Percentiles rank a stretch among this genome's conserved stretches.
phyloP scores from a whole-genome alignment of 2,113 vertebrate genomes.

The Crotalus helleri region DNA sequence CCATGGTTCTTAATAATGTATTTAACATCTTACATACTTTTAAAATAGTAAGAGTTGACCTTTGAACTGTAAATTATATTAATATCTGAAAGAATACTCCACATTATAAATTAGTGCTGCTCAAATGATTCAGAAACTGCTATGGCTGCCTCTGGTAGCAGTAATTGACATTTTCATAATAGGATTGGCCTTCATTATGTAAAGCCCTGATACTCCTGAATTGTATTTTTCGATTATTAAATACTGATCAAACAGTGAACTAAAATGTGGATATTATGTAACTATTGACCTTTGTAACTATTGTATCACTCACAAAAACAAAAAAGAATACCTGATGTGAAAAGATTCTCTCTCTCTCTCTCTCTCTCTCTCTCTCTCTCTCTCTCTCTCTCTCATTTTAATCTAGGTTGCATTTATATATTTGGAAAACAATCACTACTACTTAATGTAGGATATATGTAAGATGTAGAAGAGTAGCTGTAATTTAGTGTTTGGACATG shows the following conservation, averaged over 20 bases:
- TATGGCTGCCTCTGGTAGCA: constrained; percentile 45
- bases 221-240: constrained; percentile 22
- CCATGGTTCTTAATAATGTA: not conserved
- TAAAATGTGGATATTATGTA: constrained; percentile 22
- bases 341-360: not conserved
- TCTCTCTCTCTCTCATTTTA: not conserved
- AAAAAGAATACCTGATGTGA: not conserved
- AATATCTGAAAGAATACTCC: constrained; percentile 5
- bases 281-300: not conserved
- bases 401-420: not conserved
- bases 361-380: not conserved
- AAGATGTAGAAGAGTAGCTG: not conserved
- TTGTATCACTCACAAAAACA: not conserved
- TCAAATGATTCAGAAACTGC: constrained; percentile 41
- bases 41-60: constrained; percentile 35
- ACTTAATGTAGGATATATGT: not conserved
- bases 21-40: not conserved
- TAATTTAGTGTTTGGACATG: not conserved
- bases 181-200: constrained; percentile 36
- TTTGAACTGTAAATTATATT: constrained; percentile 47
- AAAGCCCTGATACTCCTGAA: constrained; percentile 5
- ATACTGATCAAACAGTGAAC: constrained; percentile 41
- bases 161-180: not conserved
- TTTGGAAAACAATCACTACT: not conserved
- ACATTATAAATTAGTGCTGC: constrained; percentile 13